These are phyloP conservation scores for Drosophila carrolli DNA, from an alignment of 1,140 invertebrate genomes.

Conservation along the genomic window DNA sequence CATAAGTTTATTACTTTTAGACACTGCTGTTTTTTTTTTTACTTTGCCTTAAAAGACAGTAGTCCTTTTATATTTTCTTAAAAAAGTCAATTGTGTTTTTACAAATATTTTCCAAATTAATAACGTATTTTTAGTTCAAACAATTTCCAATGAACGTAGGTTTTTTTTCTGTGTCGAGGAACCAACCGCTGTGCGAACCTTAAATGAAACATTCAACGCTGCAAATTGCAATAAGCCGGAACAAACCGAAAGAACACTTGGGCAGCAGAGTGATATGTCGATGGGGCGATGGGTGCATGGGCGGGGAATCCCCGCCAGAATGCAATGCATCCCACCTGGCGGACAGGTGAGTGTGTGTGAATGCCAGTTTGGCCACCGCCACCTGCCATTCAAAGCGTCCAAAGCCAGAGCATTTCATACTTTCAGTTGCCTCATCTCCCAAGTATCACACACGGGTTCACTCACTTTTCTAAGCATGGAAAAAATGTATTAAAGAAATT, in stretches of 20 bases:
- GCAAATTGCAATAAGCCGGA: constrained; percentile 23
- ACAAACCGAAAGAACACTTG: constrained; percentile 9
- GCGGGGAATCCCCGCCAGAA: not conserved
- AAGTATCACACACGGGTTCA: no score
- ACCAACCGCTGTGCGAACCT: constrained; percentile 11
- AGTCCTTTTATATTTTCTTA: no score
- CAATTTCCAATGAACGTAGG: no score
- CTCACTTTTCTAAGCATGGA: no score
- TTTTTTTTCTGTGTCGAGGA: constrained; percentile 1
- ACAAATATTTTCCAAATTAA: no score
- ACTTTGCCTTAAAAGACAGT: no score
- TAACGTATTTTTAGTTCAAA: no score
- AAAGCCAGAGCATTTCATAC: not conserved
- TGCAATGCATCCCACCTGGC: constrained; percentile 24
- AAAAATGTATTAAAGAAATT: no score
- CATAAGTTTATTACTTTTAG: no score
- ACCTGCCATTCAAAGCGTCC: constrained; percentile 14
- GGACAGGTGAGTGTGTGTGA: constrained; percentile 13
- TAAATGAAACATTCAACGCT: constrained; percentile 23
- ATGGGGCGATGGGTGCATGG: not conserved
- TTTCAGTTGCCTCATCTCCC: no score
- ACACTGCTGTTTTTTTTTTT: no score
- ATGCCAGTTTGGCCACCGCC: constrained; percentile 18
- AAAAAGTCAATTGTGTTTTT: no score
- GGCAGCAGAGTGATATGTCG: not conserved